Evolutionary conservation across 1,140 invertebrate genomes (phyloP).

Genomic region (Scaptomyza pallida): DNA sequence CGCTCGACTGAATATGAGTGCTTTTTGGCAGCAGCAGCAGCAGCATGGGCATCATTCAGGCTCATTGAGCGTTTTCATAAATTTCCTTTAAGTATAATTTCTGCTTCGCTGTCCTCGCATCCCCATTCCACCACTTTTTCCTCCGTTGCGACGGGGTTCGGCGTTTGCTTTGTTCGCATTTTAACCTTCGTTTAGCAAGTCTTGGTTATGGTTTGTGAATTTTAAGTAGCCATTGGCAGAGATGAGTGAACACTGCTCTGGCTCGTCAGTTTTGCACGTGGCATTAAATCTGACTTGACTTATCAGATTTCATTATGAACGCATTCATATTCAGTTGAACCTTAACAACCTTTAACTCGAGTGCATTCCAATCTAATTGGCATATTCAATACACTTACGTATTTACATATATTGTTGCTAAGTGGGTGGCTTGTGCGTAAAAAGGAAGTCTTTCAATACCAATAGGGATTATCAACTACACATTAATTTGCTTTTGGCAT

Average conservation of each 20-base stretch:
- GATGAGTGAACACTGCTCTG: constrained; percentile 4
- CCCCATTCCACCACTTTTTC: background rate
- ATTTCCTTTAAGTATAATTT: constrained; percentile 71
- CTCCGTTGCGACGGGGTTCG: constrained; percentile 21
- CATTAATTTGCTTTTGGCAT: too few relatives aligned
- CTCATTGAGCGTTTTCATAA: constrained; percentile 83
- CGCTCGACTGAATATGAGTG: constrained; percentile 64
- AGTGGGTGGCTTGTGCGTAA: too few relatives aligned
- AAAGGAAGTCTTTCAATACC: too few relatives aligned
- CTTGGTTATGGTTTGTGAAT: constrained; percentile 74
- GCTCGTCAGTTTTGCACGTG: constrained; percentile 14
- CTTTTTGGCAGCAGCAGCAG: constrained; percentile 32
- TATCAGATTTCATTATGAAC: constrained; percentile 47
- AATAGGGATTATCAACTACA: too few relatives aligned
- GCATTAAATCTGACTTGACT: constrained; percentile 32
- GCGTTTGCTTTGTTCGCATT: constrained; percentile 62
- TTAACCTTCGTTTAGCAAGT: constrained; percentile 76
- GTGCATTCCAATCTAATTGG: background rate
- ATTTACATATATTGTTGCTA: background rate
- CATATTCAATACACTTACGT: background rate
- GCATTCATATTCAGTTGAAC: constrained; percentile 9
- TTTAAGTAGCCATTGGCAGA: constrained; percentile 48
- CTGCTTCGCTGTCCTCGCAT: constrained; percentile 21
- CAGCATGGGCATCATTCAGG: constrained; percentile 51
- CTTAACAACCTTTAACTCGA: background rate